Evolutionary conservation across 1,140 invertebrate genomes (phyloP).

Genomic region (Drosophila pandora): DNA sequence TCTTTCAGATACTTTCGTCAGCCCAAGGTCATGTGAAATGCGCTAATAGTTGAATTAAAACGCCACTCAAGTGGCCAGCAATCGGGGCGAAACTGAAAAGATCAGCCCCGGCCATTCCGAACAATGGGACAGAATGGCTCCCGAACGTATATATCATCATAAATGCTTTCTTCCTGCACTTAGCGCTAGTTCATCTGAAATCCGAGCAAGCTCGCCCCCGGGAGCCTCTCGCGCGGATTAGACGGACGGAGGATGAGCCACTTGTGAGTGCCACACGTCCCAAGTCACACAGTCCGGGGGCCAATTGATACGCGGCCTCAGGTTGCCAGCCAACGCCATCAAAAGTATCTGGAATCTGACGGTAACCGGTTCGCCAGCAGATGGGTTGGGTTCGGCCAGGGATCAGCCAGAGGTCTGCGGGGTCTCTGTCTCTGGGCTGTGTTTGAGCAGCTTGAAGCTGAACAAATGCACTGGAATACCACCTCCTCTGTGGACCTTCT

Average conservation of each 20-base stretch:
- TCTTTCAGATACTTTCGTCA: constrained; percentile 19
- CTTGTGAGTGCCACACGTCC: constrained; percentile 69
- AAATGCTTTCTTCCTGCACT: constrained; percentile 79
- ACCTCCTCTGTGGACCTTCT: not conserved
- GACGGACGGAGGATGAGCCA: constrained; percentile 72
- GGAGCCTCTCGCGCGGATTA: constrained; percentile 33
- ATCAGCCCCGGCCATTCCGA: constrained; percentile 30
- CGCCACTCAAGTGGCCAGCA: constrained; percentile 60
- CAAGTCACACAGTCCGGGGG: constrained; percentile 50
- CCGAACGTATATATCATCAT: constrained; percentile 48
- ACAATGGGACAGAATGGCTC: constrained; percentile 33
- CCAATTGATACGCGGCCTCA: constrained; percentile 76
- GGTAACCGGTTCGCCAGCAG: constrained; percentile 42
- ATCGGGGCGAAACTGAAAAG: constrained; percentile 35
- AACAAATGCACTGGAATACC: constrained; percentile 39
- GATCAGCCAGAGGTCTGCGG: not conserved
- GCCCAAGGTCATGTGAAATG: constrained; percentile 50
- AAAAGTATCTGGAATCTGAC: constrained; percentile 21
- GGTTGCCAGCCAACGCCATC: constrained; percentile 51
- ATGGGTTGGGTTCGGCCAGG: constrained; percentile 20
- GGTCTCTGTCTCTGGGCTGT: constrained; percentile 5
- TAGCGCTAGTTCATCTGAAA: constrained; percentile 48
- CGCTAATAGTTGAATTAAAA: constrained; percentile 66
- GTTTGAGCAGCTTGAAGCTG: constrained; percentile 24
- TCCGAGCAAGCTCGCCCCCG: constrained; percentile 11